Evolutionary conservation across 1,140 invertebrate species (phyloP).

Genomic region (Ptiloglossa arizonensis): DNA sequence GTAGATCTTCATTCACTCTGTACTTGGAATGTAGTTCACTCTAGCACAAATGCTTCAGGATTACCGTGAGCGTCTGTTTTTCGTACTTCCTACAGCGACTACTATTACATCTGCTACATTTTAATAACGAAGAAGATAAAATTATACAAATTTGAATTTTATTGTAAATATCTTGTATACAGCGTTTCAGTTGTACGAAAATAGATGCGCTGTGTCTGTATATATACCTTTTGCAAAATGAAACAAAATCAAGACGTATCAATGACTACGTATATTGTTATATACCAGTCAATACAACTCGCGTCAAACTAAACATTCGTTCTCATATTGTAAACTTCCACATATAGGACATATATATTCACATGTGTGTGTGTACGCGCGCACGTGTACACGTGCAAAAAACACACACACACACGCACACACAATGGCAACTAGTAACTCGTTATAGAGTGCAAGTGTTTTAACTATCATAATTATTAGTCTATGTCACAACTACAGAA

Average conservation of each 20-base stretch:
- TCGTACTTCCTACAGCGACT: slow-evolving; percentile 30
- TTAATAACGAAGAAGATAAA: background rate
- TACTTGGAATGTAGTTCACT: background rate
- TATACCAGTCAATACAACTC: background rate
- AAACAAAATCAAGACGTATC: background rate
- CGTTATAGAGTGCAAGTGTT: background rate
- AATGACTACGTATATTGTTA: background rate
- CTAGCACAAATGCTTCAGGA: slow-evolving; percentile 24
- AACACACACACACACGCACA: too few species aligned
- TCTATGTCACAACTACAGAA: background rate
- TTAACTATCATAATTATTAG: slow-evolving; percentile 1
- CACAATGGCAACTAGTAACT: background rate
- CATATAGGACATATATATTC: too few species aligned
- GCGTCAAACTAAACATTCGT: background rate
- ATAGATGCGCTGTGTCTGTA: slow-evolving; percentile 8
- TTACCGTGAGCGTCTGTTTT: background rate
- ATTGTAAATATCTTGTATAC: slow-evolving; percentile 49
- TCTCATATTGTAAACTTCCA: slow-evolving; percentile 22
- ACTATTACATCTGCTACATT: background rate
- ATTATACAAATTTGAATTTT: slow-evolving; percentile 10
- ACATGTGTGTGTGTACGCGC: background rate
- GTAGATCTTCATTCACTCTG: slow-evolving; percentile 30
- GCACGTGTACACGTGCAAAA: too few species aligned
- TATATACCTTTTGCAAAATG: slow-evolving; percentile 16
- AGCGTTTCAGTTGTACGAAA: slow-evolving; percentile 18